Conservation (phyloP, 2,797 vertebrate species). For the Sternarchorhynchus goeldii region DNA sequence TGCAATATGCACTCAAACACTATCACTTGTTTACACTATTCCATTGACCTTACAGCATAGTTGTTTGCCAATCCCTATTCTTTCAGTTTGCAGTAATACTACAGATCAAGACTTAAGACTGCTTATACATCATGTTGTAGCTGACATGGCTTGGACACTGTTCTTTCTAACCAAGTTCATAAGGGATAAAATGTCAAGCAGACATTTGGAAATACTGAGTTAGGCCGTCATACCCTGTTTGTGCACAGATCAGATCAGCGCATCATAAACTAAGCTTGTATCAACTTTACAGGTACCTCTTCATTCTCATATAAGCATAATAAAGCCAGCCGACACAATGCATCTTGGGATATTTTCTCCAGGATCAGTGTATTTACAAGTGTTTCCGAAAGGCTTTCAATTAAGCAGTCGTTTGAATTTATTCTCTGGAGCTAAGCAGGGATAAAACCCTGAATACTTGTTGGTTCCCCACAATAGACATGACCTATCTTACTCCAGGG, state of each 20-base stretch:
- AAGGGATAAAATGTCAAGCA: neutral
- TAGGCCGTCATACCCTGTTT: neutral
- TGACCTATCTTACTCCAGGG: neutral
- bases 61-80: neutral
- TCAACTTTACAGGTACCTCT: neutral
- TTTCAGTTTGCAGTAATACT: neutral
- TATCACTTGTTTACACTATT: neutral
- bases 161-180: neutral
- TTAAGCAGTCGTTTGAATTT: neutral
- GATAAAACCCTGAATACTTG: neutral
- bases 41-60: neutral
- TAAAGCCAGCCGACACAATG: neutral
- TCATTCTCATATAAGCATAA: neutral
- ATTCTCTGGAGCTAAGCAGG: neutral
- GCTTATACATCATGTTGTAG: neutral
- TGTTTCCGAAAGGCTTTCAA: neutral
- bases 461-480: neutral
- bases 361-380: neutral
- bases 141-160: neutral
- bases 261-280: neutral
- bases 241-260: neutral
- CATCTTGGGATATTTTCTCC: neutral
- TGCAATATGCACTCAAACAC: neutral
- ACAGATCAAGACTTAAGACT: neutral
- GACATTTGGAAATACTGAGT: neutral